These are phyloP conservation scores for Epizoanthus illoricatus DNA, from an alignment of 92 coral and sea anemone genomes.

Conservation along the genomic window DNA sequence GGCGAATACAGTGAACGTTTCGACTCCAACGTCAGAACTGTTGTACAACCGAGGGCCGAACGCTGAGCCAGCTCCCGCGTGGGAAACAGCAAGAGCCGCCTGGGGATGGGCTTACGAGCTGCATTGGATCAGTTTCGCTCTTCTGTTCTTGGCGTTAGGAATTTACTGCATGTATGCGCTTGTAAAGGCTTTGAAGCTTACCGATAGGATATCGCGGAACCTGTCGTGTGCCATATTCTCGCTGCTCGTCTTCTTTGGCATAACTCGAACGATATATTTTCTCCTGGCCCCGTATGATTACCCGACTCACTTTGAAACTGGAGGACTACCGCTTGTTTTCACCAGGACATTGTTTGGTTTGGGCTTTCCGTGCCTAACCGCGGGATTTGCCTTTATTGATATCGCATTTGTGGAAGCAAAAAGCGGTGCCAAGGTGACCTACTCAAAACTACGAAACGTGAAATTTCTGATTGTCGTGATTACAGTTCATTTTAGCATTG, in stretches of 20 bases:
- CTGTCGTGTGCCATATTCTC: slow-evolving; percentile 12
- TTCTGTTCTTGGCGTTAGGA: neutral
- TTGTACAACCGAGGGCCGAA: slow-evolving; percentile 20
- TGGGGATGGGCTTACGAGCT: slow-evolving; percentile 32
- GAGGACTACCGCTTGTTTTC: neutral
- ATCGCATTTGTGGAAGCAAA: slow-evolving; percentile 28
- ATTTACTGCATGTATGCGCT: slow-evolving; percentile 12
- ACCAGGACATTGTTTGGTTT: slow-evolving; percentile 25
- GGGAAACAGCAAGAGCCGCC: neutral
- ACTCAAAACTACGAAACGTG: slow-evolving; percentile 33
- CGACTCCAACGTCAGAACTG: neutral
- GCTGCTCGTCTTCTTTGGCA: slow-evolving; percentile 27
- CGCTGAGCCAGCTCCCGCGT: slow-evolving; percentile 33
- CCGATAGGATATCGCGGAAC: slow-evolving; percentile 35
- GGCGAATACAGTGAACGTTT: too few species aligned
- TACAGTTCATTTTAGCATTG: slow-evolving; percentile 8
- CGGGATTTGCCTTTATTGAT: slow-evolving; percentile 22
- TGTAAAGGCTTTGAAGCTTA: slow-evolving; percentile 1
- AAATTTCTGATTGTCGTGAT: slow-evolving; percentile 19
- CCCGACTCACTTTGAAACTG: slow-evolving; percentile 19
- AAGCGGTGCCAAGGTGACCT: slow-evolving; percentile 20
- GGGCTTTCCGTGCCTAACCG: slow-evolving; percentile 35
- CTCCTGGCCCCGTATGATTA: slow-evolving; percentile 22
- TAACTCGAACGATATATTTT: slow-evolving; percentile 11
- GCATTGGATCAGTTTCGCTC: slow-evolving; percentile 25